phyloP scores from a whole-genome alignment of 2,797 vertebrate species.

The Tapera naevia region DNA sequence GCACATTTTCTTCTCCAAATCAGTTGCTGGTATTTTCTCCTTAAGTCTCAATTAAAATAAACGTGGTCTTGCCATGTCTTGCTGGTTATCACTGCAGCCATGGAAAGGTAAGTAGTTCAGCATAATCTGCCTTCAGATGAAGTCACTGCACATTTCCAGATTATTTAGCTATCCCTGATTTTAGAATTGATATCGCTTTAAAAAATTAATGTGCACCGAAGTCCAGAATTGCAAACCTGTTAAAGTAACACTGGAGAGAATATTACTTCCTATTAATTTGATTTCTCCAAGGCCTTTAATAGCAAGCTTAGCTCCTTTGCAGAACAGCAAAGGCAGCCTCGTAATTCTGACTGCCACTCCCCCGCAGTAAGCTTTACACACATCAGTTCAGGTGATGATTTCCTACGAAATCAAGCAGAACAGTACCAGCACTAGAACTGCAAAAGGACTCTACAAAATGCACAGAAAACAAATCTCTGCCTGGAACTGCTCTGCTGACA shows the following conservation, averaged over 20 bases:
- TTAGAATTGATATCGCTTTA: not conserved
- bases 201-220: not conserved
- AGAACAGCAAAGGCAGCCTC: not conserved
- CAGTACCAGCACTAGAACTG: not conserved
- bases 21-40: not conserved
- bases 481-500: not conserved
- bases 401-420: not conserved
- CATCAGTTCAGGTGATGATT: not conserved
- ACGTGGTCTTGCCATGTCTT: not conserved
- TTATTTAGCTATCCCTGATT: not conserved
- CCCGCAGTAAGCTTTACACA: not conserved
- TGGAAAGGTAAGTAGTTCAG: not conserved
- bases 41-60: not conserved
- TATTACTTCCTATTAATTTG: not conserved
- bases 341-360: not conserved
- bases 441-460: not conserved
- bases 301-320: not conserved
- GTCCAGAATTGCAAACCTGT: not conserved
- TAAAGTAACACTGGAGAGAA: not conserved
- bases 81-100: not conserved
- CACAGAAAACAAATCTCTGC: not conserved
- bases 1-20: not conserved
- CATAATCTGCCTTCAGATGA: not conserved
- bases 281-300: not conserved
- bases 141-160: not conserved